These are phyloP conservation scores for Drosophila kohkoa DNA, from an alignment of 1,140 invertebrate species.

Conservation along the genomic window DNA sequence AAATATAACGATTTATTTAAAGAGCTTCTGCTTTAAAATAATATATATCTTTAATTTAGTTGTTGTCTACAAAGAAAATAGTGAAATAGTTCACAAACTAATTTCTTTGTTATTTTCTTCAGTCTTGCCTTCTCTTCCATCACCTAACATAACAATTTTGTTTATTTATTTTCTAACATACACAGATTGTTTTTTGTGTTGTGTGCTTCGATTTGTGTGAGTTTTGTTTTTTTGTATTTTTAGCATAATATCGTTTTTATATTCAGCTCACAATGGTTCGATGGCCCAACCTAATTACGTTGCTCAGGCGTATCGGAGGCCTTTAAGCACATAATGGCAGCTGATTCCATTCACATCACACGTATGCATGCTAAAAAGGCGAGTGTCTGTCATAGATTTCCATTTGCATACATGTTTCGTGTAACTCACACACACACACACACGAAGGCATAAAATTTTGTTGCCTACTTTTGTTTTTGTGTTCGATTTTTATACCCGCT, in stretches of 20 bases:
- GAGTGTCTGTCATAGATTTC: slow-evolving; percentile 35
- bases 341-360: slow-evolving; percentile 46
- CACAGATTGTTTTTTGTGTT: slow-evolving; percentile 6
- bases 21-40: no score
- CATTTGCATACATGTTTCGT: slow-evolving; percentile 61
- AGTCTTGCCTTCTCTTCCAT: not conserved
- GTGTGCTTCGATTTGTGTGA: not conserved
- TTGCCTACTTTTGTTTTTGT: slow-evolving; percentile 55
- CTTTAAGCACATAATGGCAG: slow-evolving; percentile 42
- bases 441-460: slow-evolving; percentile 71
- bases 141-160: slow-evolving; percentile 7
- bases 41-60: not conserved
- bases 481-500: no score
- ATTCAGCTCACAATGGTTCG: slow-evolving; percentile 5
- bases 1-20: not conserved
- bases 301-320: slow-evolving; percentile 6
- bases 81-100: no score
- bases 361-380: slow-evolving; percentile 9
- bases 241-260: slow-evolving; percentile 10
- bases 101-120: not conserved
- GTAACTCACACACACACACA: slow-evolving; percentile 69
- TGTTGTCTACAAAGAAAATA: no score
- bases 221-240: slow-evolving; percentile 2
- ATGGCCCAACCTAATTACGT: slow-evolving; percentile 26
- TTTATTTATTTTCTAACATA: not conserved